These are phyloP conservation scores for Iselma pallidipennis DNA, from an alignment of 2,888 invertebrate species.

Conservation along the genomic window DNA sequence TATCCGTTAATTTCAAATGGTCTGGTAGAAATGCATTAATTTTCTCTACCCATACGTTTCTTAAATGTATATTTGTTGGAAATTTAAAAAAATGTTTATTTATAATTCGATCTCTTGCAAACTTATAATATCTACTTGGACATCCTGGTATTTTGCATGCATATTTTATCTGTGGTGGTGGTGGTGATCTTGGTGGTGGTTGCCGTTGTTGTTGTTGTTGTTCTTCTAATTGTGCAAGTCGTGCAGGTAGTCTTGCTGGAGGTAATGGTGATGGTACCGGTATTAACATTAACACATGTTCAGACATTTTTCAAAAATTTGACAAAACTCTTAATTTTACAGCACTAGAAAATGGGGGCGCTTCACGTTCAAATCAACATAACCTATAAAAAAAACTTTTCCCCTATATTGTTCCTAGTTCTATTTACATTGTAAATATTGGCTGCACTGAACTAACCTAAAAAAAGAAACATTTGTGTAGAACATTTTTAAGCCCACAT, in stretches of 20 bases:
- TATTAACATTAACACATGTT: no score
- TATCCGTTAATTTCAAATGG: background rate
- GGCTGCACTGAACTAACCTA: no score
- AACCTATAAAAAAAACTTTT: background rate
- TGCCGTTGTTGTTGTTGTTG: no score
- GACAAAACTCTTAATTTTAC: background rate
- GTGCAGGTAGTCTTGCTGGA: no score
- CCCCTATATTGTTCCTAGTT: no score
- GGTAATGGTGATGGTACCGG: no score
- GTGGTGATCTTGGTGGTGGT: background rate
- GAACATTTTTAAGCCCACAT: no score
- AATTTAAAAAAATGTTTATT: background rate
- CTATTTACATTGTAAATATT: no score
- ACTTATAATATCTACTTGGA: background rate
- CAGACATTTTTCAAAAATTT: background rate
- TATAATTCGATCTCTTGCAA: no score
- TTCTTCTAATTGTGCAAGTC: no score
- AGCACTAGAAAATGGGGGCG: background rate
- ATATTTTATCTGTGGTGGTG: background rate
- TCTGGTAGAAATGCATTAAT: background rate
- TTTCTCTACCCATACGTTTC: background rate
- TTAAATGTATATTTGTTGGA: background rate
- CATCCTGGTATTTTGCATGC: background rate
- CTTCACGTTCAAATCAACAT: background rate
- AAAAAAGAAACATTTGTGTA: no score